Base-by-base conservation (phyloP, 2,113 vertebrate genomes). In the Speoplatyrhinus poulsoni region DNA sequence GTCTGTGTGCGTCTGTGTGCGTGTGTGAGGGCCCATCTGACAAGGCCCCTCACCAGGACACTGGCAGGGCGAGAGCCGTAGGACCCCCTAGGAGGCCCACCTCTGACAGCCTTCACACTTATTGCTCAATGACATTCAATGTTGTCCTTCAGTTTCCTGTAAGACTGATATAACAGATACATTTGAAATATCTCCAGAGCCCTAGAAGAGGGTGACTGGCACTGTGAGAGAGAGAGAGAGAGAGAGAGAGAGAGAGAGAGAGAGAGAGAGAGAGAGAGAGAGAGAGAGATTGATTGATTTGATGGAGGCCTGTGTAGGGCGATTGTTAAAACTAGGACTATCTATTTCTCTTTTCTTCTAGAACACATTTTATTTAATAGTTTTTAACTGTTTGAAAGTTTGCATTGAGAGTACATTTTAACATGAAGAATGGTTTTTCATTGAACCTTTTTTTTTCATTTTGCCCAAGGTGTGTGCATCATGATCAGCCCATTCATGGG, bases 61-160 rank as follows among this genome's bases (percentile, higher is more conserved):
- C 92, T 84, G 72, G 90, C 93, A 90, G 93, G 90, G 91, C 87
- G 88, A 91, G 89, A 82, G 94, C 95, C 92, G 77, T 84, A 90
- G 94, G 95, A 93, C 88, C 92, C 78, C 93, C 95, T 95, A 92
- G 94, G 93, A 95, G 95, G 94, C 94, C 91, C 92, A 94, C 84
- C 89, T 90, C 91, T 94, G 93, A 94, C 93, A 93, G 93, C 92
- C 89, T 75, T 91, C 89, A 94, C 94, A 93, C 92, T 95, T 93
- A 95, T 95, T 96, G 95, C 93, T 95, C 95, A 95, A 94, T 96
- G 94, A 95, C 95, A 96, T 96, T 96, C 92, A 90, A 93, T 92
- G 91, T 92, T 95, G 96, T 93, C 93, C 94, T 96, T 96, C 94
- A 92, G 94, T 96, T 95, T 95, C 91, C 93, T 93, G 94, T 96